These are phyloP conservation scores for Drosophila baimaii DNA, from an alignment of 1,140 invertebrate species.

Conservation along the genomic window DNA sequence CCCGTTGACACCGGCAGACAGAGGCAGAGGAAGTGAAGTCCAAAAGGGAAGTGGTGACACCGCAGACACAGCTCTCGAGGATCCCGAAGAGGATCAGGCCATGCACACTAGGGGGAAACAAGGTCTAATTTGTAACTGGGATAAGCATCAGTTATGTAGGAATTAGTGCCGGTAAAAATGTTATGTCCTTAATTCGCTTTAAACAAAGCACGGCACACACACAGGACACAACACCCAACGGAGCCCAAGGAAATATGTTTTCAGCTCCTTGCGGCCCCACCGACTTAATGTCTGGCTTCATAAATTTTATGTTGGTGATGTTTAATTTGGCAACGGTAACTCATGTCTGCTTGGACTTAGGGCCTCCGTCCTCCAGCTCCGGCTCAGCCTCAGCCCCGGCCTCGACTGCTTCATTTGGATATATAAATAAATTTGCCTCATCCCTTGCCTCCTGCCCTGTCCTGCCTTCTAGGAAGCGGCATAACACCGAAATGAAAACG, in stretches of 20 bases:
- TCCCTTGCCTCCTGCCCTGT: not conserved
- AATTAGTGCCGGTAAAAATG: slow-evolving; percentile 54
- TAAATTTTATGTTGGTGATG: slow-evolving; percentile 79
- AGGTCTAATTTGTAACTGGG: slow-evolving; percentile 32
- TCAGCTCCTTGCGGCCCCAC: slow-evolving; percentile 35
- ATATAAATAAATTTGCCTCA: slow-evolving; percentile 67
- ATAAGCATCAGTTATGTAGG: slow-evolving; percentile 37
- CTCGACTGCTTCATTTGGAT: slow-evolving; percentile 62
- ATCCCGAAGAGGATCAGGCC: slow-evolving; percentile 23
- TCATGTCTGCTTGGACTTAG: slow-evolving; percentile 74
- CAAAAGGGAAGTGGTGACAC: not conserved
- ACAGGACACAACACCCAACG: not conserved
- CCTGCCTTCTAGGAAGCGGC: slow-evolving; percentile 2
- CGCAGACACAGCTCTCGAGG: slow-evolving; percentile 10
- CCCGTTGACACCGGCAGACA: slow-evolving; percentile 26
- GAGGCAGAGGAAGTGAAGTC: not conserved
- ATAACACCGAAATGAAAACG: slow-evolving; percentile 31
- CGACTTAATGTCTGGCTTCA: slow-evolving; percentile 76
- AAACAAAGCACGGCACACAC: slow-evolving; percentile 20
- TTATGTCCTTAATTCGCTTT: slow-evolving; percentile 41
- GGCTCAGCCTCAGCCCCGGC: not conserved
- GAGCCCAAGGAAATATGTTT: slow-evolving; percentile 51
- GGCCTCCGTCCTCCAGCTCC: not conserved
- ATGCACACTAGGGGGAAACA: not conserved
- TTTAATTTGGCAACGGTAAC: slow-evolving; percentile 82